A percentile compares a stretch with the other conserved stretches of the same genome.
These are phyloP conservation scores for Pangasius larnaudii DNA, from an alignment of 2,797 vertebrate genomes.

Conservation along the genomic window DNA sequence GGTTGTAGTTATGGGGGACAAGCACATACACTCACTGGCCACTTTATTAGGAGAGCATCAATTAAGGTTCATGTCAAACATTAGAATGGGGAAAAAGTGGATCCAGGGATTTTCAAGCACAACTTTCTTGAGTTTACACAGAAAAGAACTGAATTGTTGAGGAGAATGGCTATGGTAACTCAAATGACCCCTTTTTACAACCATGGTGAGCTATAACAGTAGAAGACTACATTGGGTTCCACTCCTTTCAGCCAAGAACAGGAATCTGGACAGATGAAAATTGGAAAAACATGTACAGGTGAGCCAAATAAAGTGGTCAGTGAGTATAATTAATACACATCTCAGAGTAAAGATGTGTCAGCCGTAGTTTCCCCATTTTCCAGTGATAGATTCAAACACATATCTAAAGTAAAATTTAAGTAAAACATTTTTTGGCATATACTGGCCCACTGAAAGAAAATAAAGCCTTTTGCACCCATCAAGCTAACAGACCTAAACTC, in stretches of 20 bases:
- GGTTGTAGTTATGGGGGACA: neutral
- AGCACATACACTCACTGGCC: neutral
- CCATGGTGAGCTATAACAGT: neutral
- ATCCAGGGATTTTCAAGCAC: neutral
- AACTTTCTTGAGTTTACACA: neutral
- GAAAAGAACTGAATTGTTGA: neutral
- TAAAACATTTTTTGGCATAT: neutral
- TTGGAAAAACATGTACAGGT: neutral
- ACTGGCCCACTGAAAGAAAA: neutral
- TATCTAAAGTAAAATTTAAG: neutral
- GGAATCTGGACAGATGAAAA: constrained; percentile 2
- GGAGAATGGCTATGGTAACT: neutral
- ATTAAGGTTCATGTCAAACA: neutral
- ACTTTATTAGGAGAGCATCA: neutral
- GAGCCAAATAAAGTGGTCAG: neutral
- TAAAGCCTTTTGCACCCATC: neutral
- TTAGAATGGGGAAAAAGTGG: neutral
- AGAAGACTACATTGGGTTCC: neutral
- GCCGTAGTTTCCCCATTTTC: neutral
- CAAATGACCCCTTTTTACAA: neutral
- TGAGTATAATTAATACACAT: neutral
- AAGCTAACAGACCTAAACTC: neutral
- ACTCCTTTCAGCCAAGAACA: neutral
- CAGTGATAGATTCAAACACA: neutral
- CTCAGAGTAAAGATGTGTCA: neutral